Base-by-base conservation (phyloP, 1,140 invertebrate genomes). In the Pseudomyrmex gracilis region DNA sequence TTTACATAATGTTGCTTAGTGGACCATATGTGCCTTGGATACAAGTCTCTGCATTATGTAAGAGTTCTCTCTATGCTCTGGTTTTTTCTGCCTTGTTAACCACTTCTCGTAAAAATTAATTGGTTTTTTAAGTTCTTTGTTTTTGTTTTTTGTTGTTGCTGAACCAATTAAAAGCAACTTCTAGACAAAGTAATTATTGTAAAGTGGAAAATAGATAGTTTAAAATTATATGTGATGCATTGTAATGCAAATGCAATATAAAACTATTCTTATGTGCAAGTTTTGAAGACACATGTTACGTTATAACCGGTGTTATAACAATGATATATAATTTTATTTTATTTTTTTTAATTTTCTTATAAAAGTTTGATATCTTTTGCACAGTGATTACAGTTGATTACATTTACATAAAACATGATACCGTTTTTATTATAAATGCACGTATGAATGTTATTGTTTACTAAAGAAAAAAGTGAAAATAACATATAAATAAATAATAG, bases 11-110 rank as follows among this genome's bases (percentile, higher is more conserved):
- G 60, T 88, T 82, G 76, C 51, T 88, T 88, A 84, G 53, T 77
- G 57, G 70, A 89, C 87, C 87, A 80, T 80, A 88, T 71, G 87
- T 89, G 87, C 87, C 87, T 89, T 89, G 85, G 58, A 88, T 55
- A 71, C 61, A 61, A 70, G 61, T 76, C 17, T 53, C 73, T 84
- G 15, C 34, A 74, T 88, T 88, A 51, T 88, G 63, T 73, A 63
- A 67, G 67, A 22, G 24, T 83, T 83, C 43, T 78, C 20, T 85
- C 17, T 20, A 78, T 73, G 24, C 22, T 76, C 12, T 13, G n/a
- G 68, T 55, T 68, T 53, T 24, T 5, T 57, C 10, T 24, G 15
- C 1, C 24, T 73, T 55, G 2, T 53, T 76, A 66, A 53, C 9
- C 13, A 24, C 51, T 5, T 57, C 13, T 47, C 2, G 2, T 49